Base-by-base conservation (phyloP, 1,140 invertebrate genomes). In the Drosophila murphyi region DNA sequence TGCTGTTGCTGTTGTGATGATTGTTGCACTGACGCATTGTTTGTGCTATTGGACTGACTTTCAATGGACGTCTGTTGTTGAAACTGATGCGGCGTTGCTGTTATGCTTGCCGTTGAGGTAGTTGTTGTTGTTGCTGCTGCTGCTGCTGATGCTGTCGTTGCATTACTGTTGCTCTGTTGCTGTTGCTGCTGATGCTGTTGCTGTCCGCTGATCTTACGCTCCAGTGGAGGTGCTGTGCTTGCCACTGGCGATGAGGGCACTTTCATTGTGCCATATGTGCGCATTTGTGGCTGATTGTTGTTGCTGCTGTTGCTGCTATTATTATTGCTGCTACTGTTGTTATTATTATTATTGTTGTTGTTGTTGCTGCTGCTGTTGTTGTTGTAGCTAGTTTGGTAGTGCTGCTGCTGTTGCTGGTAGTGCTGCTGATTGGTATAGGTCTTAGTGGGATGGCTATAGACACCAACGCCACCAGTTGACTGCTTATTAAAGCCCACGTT, bases 241-340 rank as follows among this genome's bases (percentile, higher is more conserved):
- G 91, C 72, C 39, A 92, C 86, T 2, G 91, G 91, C 28, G 91
- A 92, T 48, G 91, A 91, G 34, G 91, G 91, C 54, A 89, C 68
- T 48, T 92, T 92, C 91, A 92, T 92, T n/a, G 82, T 89, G 31
- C 91, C 81, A 69, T 92, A 85, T 55, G 80, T 90, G 37, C 91
- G 80, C 59, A 88, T 72, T 65, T 92, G 91, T 7, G 91, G 82
- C 67, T 74, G 81, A 60, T 50, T 76, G 28, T 54, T 79, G 48
- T 10, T 79, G 55, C 47, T 79, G 56, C 39, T 71, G 55, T 35
- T 80, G 57, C 35, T 86, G 69, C 20, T 89, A 69, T 41, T 80
- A 65, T 12, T 90, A 3, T 50, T 86, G 78, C 29, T 90, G 62
- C 8, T 75, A 65, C 35, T 80, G 63, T 31, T 81, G 62, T 5